Evolutionary conservation across 1,140 invertebrate genomes (phyloP), one percentile per base, ranked within the genome.

Genomic region (Batillaria attramentaria): DNA sequence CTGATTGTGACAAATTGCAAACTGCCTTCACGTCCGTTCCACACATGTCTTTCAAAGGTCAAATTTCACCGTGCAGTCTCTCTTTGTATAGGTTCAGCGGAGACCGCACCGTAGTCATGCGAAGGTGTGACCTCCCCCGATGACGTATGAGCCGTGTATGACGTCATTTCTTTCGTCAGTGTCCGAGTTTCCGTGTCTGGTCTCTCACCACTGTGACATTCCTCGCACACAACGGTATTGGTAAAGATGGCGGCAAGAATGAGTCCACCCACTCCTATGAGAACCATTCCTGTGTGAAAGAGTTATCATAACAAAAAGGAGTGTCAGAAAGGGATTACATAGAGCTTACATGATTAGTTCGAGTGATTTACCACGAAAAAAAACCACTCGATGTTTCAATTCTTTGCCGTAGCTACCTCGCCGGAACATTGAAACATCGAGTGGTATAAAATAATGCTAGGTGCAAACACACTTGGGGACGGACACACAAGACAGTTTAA

Each of bases 241-340:
- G 60, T 74, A 57, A 79, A 79, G 57, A 79, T 46, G 2, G 72
- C 72, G 31, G 78, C 62, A 3, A 72, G 70, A 20, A 79, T 33
- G 16, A 81, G 72, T n/a, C 80, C 80, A 0, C 80, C 80, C 5
- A 77, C 2, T 3, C 66, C 80, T 24, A 78, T 78, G 16, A 81
- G 33, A 13, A 72, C 65, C 74, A 78, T 73, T 0, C 80, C 80
- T 42, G 73, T 24, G 57, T 62, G 50, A 75, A 39, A 60, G 28
- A 60, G 13, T 39, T 24, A 60, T 37, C 39, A 72, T 41, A 72
- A 69, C 33, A 20, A 3, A 54, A 18, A 54, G 3, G 50, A 3
- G n/a, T 3, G 1, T 20, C 50, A 54, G 18, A 54, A 18, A 20
- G 50, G n/a, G 1, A 18, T 20, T 3, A 54, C 1, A n/a, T n/a